A percentile compares a stretch with the other conserved stretches of the same genome.
phyloP scores from a whole-genome alignment of 2,113 vertebrate genomes.

The Neomonachus schauinslandi region DNA sequence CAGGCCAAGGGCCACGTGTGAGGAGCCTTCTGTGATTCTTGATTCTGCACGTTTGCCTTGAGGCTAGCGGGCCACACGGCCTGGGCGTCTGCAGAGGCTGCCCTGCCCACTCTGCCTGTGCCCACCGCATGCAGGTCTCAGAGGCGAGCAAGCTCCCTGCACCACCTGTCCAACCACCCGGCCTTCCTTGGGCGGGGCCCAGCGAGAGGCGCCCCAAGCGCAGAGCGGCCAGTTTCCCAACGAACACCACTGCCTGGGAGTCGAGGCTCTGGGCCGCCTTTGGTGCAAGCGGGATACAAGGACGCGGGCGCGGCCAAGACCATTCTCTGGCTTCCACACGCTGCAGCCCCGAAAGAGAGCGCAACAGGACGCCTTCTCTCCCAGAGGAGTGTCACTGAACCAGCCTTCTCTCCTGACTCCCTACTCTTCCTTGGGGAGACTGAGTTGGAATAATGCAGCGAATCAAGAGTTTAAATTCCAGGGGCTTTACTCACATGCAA shows the following conservation, averaged over 20 bases:
- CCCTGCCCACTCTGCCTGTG: fast-evolving
- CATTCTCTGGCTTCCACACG: not conserved
- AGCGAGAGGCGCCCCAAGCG: fast-evolving
- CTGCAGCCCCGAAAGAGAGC: not conserved
- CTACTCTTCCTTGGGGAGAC: not conserved
- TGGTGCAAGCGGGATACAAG: not conserved
- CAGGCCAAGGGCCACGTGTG: not conserved
- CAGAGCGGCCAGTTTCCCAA: too few relatives aligned
- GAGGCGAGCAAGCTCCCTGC: not conserved
- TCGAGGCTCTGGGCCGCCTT: not conserved
- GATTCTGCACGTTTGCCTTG: not conserved
- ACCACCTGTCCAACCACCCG: fast-evolving
- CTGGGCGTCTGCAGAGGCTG: not conserved
- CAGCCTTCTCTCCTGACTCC: not conserved
- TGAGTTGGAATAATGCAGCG: not conserved
- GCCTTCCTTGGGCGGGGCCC: not conserved
- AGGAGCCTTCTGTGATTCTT: not conserved
- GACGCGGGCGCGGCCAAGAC: too few relatives aligned
- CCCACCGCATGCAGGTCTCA: not conserved
- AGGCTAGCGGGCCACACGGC: fast-evolving
- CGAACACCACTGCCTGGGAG: not conserved
- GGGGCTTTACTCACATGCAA: not conserved
- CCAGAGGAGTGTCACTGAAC: not conserved
- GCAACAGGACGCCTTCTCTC: not conserved
- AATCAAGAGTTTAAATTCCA: not conserved